phyloP scores from a whole-genome alignment of 2,888 invertebrate species.

The Macaria liturata region DNA sequence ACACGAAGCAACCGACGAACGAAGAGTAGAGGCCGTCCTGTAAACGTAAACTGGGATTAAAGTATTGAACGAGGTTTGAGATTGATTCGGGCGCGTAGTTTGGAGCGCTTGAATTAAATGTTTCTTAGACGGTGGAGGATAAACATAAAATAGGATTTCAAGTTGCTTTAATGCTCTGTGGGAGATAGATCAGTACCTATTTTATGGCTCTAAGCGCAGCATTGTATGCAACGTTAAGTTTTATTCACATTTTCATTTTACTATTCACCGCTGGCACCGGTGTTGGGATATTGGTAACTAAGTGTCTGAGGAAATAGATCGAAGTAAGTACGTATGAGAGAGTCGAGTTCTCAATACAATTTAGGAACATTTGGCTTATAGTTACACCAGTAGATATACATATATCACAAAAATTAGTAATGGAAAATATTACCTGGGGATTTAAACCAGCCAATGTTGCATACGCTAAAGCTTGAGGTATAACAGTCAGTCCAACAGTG shows the following conservation, averaged over 20 bases:
- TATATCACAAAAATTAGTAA: too few relatives aligned
- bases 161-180: constrained; percentile 5
- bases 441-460: constrained; percentile 94
- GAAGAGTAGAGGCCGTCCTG: constrained; percentile 98
- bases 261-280: too few relatives aligned
- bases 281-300: too few relatives aligned
- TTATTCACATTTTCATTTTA: too few relatives aligned
- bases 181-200: constrained; percentile 10
- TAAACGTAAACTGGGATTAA: constrained; percentile 23
- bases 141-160: too few relatives aligned
- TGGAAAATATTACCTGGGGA: constrained; percentile 85
- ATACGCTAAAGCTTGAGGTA: constrained; percentile 97
- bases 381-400: too few relatives aligned
- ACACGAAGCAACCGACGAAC: constrained; percentile 96
- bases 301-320: too few relatives aligned
- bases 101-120: constrained; percentile 10
- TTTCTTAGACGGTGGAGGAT: constrained; percentile 2
- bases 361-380: too few relatives aligned
- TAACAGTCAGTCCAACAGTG: constrained; percentile 95
- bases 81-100: constrained; percentile 12
- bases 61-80: constrained; percentile 14
- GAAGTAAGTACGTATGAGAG: too few relatives aligned
- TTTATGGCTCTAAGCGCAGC: too few relatives aligned
- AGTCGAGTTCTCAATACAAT: too few relatives aligned
- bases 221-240: too few relatives aligned